Conservation (phyloP, 1,140 invertebrate genomes). For the Matsumurasca onukii region DNA sequence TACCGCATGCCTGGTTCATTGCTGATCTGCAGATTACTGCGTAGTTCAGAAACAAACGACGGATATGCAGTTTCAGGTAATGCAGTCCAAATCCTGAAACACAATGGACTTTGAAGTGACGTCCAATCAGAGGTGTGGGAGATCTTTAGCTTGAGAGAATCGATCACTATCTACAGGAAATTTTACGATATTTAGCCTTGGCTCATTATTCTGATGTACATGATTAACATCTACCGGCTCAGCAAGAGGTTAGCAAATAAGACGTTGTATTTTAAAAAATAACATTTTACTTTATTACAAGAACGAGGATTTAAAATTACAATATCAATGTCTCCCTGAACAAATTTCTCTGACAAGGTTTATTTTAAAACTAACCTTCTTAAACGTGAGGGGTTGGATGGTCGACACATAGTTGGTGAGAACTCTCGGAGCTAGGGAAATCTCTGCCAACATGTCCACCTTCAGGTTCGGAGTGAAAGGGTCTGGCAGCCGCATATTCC, state of each 20-base stretch:
- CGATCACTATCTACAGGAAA: too few species aligned
- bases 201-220: too few species aligned
- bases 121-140: background rate
- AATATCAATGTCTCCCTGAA: too few species aligned
- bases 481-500: slow-evolving; percentile 97
- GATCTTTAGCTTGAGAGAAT: background rate
- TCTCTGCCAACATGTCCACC: slow-evolving; percentile 86
- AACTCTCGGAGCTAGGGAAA: slow-evolving; percentile 70
- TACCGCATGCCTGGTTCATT: slow-evolving; percentile 89
- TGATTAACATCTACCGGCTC: too few species aligned
- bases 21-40: slow-evolving; percentile 81
- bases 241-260: too few species aligned
- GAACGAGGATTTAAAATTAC: too few species aligned
- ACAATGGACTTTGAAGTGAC: slow-evolving; percentile 23
- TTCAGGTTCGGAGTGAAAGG: slow-evolving; percentile 98
- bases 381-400: slow-evolving; percentile 86
- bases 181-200: too few species aligned
- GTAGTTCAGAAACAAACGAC: slow-evolving; percentile 90
- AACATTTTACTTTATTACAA: too few species aligned
- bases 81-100: slow-evolving; percentile 83
- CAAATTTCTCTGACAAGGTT: too few species aligned
- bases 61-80: slow-evolving; percentile 91
- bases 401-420: slow-evolving; percentile 85
- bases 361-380: too few species aligned
- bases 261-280: too few species aligned